Evolutionary conservation across 2,113 vertebrate genomes (phyloP).

Genomic region (Pygoscelis adeliae): DNA sequence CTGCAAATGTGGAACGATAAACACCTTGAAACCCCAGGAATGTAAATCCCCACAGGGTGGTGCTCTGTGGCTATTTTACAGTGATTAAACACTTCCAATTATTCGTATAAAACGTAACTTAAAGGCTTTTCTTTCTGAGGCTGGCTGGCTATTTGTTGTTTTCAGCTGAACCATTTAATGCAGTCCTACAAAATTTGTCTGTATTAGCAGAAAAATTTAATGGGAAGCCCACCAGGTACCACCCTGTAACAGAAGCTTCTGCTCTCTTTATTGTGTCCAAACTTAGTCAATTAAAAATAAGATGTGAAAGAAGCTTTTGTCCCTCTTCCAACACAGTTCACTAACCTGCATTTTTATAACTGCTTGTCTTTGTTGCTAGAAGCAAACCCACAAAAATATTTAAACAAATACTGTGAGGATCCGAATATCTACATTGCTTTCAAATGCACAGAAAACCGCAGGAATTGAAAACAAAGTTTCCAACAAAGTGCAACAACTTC

Average conservation of each 20-base stretch:
- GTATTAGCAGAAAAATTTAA: background rate
- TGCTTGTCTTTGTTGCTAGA: background rate
- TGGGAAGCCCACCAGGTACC: background rate
- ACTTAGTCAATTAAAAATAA: background rate
- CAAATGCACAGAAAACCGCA: background rate
- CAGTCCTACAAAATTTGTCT: background rate
- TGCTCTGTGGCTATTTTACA: background rate
- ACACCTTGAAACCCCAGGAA: background rate
- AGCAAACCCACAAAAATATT: background rate
- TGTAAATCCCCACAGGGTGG: constrained; percentile 10
- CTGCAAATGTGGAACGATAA: background rate
- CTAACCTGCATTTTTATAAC: background rate
- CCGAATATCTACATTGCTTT: background rate
- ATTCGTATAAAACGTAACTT: background rate
- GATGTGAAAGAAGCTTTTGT: background rate
- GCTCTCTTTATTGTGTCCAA: background rate
- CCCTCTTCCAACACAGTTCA: background rate
- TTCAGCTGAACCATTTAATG: background rate
- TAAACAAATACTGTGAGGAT: background rate
- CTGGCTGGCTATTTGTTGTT: background rate
- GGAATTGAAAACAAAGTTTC: background rate
- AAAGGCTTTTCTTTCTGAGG: background rate
- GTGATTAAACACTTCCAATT: background rate
- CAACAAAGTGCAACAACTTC: background rate
- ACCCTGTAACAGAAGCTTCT: background rate